Evolutionary conservation across 2,113 vertebrate genomes (phyloP).

Genomic region (Antechinus stuartii): DNA sequence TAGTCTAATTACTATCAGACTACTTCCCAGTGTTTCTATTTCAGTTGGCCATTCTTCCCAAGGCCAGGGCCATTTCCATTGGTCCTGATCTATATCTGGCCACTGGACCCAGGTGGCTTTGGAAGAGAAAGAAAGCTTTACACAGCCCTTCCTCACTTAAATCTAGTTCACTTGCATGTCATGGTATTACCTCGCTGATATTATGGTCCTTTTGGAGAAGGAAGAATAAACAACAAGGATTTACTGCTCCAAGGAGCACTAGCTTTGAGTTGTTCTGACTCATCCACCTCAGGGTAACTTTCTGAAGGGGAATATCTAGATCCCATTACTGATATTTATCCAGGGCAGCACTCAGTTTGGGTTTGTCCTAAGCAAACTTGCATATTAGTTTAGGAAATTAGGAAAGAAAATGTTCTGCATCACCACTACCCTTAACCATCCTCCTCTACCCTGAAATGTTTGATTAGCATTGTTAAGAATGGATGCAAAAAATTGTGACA

Average conservation of each 20-base stretch:
- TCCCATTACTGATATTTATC: slow-evolving; percentile 50
- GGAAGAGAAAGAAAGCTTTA: too few species aligned
- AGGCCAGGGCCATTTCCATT: too few species aligned
- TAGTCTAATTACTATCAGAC: not conserved
- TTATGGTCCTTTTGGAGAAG: too few species aligned
- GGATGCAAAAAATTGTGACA: slow-evolving; percentile 37
- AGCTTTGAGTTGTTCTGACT: not conserved
- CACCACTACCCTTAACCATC: not conserved
- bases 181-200: too few species aligned
- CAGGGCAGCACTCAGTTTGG: not conserved
- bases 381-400: not conserved
- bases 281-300: not conserved
- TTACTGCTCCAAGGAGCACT: not conserved
- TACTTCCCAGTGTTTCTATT: not conserved
- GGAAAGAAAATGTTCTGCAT: not conserved
- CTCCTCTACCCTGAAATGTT: slow-evolving; percentile 59
- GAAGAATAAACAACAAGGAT: not conserved
- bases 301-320: slow-evolving; percentile 52
- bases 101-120: too few species aligned
- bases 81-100: too few species aligned
- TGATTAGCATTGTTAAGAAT: slow-evolving; percentile 53
- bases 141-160: too few species aligned
- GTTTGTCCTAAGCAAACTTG: slow-evolving; percentile 23
- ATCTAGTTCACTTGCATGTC: too few species aligned
- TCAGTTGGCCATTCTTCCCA: not conserved